A percentile compares a stretch with the other conserved stretches of the same genome.
phyloP scores from a whole-genome alignment of 92 coral and sea anemone species.

The Nematostella vectensis region DNA sequence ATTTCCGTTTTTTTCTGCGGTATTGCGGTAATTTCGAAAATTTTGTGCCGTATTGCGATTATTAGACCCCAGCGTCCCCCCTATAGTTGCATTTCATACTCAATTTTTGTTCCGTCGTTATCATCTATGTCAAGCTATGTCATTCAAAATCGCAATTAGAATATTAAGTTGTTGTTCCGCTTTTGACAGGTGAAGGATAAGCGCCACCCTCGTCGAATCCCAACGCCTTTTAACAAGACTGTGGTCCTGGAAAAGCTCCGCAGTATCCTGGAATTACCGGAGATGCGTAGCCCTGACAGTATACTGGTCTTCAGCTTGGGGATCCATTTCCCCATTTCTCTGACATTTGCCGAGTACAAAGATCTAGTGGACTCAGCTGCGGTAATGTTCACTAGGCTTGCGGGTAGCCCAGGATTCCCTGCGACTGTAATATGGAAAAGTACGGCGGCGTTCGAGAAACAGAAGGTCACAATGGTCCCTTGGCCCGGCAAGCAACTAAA shows the following conservation, averaged over 20 bases:
- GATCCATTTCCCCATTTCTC: slow-evolving; percentile 43
- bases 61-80: too few species aligned
- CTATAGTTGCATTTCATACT: too few species aligned
- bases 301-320: slow-evolving; percentile 44
- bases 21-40: too few species aligned
- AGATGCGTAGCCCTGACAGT: slow-evolving; percentile 25
- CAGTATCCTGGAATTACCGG: slow-evolving; percentile 29
- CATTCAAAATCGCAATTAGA: too few species aligned
- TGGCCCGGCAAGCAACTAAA: slow-evolving; percentile 33
- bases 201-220: slow-evolving; percentile 27
- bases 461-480: slow-evolving; percentile 15
- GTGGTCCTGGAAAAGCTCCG: slow-evolving; percentile 27
- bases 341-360: slow-evolving; percentile 26
- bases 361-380: slow-evolving; percentile 25
- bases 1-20: too few species aligned
- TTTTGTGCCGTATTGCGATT: too few species aligned
- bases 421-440: slow-evolving; percentile 45
- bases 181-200: slow-evolving; percentile 51
- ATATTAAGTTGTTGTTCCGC: neutral
- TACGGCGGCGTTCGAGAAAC: slow-evolving; percentile 49
- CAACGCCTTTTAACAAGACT: slow-evolving; percentile 27
- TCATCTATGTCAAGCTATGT: too few species aligned
- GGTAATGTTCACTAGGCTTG: too few species aligned
- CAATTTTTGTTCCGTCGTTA: too few species aligned
- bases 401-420: slow-evolving; percentile 13